Evolutionary conservation across 2,113 vertebrate species (phyloP).

Genomic region (Epinephelus moara): DNA sequence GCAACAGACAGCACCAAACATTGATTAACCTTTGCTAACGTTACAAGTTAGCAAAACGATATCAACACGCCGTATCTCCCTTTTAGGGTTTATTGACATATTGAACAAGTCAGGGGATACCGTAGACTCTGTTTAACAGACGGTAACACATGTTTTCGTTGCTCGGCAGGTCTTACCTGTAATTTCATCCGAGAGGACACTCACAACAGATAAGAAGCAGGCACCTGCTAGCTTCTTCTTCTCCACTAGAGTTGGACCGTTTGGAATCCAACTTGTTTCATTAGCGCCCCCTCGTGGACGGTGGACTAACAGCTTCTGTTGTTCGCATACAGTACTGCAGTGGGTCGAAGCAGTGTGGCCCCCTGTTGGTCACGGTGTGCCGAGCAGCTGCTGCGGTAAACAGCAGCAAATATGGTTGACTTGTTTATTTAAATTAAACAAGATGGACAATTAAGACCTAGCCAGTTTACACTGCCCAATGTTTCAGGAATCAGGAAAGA

Average conservation of each 20-base stretch:
- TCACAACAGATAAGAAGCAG: slow-evolving; percentile 12
- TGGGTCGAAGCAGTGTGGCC: background rate
- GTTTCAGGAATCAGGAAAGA: background rate
- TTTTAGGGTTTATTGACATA: background rate
- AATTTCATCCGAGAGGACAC: slow-evolving; percentile 6
- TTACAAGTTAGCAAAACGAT: slow-evolving; percentile 32
- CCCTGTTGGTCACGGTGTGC: background rate
- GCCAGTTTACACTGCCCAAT: background rate
- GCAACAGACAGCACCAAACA: slow-evolving; percentile 4
- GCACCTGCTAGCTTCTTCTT: slow-evolving; percentile 40
- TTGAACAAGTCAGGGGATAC: background rate
- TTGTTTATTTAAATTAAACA: background rate
- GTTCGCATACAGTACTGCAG: background rate
- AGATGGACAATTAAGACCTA: background rate
- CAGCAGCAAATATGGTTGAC: background rate
- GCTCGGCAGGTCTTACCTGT: slow-evolving; percentile 55
- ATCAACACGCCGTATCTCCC: background rate
- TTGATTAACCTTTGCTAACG: background rate
- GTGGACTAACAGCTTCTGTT: background rate
- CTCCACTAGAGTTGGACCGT: background rate
- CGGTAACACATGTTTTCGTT: fast-evolving
- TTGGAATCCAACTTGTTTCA: too few relatives aligned
- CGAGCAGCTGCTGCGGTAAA: background rate
- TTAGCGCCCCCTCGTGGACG: slow-evolving; percentile 33
- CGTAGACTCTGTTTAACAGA: background rate